A percentile compares a stretch with the other conserved stretches of the same genome.
phyloP scores from a whole-genome alignment of 2,113 vertebrate genomes.

The Tonatia bakeri region DNA sequence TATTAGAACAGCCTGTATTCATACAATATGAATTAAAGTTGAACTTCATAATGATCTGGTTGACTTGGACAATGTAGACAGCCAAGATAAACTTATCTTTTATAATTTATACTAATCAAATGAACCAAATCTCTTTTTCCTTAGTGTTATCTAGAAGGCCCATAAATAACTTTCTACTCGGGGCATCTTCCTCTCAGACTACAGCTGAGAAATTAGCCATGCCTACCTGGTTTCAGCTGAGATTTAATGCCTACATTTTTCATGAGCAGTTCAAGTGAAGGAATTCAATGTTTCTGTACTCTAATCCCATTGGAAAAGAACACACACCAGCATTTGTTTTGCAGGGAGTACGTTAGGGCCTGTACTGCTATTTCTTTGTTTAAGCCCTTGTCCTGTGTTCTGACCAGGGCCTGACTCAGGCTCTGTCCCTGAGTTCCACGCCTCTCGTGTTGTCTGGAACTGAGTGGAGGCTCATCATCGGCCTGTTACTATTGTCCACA shows the following conservation, averaged over 20 bases:
- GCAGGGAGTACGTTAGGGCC: not conserved
- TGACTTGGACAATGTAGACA: not conserved
- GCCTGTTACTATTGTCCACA: not conserved
- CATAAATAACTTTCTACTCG: not conserved
- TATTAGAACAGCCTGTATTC: not conserved
- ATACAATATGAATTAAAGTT: not conserved
- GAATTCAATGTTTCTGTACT: not conserved
- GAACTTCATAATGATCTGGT: not conserved
- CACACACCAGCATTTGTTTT: not conserved
- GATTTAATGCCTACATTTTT: not conserved
- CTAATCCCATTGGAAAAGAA: not conserved
- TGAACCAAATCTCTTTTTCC: not conserved
- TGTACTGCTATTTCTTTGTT: not conserved
- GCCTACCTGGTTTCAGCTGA: not conserved
- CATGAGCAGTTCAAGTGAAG: not conserved
- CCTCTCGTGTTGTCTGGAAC: not conserved
- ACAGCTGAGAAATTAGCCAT: not conserved
- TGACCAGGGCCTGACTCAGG: not conserved
- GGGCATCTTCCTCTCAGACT: not conserved
- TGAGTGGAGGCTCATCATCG: not conserved
- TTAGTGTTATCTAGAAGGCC: not conserved
- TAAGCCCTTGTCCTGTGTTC: not conserved
- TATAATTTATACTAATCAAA: not conserved
- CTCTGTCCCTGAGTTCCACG: rapidly evolving
- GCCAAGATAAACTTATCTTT: not conserved